Conservation (phyloP, 2,113 vertebrate species). For the Platichthys flesus region DNA sequence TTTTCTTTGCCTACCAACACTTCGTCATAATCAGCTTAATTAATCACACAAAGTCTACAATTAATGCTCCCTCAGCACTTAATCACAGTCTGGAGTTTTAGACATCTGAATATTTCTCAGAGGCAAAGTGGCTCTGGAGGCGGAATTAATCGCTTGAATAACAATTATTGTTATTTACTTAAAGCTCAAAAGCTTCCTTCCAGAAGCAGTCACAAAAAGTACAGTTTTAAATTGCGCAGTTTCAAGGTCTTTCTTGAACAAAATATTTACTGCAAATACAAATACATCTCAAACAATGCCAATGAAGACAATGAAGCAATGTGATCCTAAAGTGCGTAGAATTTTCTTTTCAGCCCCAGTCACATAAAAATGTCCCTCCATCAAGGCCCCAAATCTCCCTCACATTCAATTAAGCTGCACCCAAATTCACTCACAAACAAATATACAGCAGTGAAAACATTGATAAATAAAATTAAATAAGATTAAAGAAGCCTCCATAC, state of each 20-base stretch:
- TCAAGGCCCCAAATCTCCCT: too few relatives aligned
- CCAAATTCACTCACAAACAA: too few relatives aligned
- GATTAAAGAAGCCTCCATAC: too few relatives aligned
- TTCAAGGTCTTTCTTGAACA: not conserved
- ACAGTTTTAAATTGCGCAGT: not conserved
- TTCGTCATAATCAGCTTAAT: conserved; percentile 41
- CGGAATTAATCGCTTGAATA: conserved; percentile 10
- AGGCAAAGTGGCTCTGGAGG: conserved; percentile 12
- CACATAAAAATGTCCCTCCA: too few relatives aligned
- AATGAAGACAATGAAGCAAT: too few relatives aligned
- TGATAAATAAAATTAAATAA: too few relatives aligned
- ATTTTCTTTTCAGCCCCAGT: too few relatives aligned
- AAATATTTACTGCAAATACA: not conserved
- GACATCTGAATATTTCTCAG: conserved; percentile 30
- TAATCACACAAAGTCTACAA: conserved; percentile 14
- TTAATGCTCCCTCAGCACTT: conserved; percentile 18
- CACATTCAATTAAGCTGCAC: too few relatives aligned
- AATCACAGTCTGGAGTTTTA: conserved; percentile 14
- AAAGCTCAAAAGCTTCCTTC: not conserved
- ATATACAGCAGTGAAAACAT: too few relatives aligned
- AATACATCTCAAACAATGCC: too few relatives aligned
- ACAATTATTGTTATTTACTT: not conserved
- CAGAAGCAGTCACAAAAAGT: not conserved
- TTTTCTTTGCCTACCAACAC: not conserved
- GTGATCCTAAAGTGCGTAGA: too few relatives aligned